Base-by-base conservation (phyloP, 2,113 vertebrate species). In the Lagenorhynchus albirostris region DNA sequence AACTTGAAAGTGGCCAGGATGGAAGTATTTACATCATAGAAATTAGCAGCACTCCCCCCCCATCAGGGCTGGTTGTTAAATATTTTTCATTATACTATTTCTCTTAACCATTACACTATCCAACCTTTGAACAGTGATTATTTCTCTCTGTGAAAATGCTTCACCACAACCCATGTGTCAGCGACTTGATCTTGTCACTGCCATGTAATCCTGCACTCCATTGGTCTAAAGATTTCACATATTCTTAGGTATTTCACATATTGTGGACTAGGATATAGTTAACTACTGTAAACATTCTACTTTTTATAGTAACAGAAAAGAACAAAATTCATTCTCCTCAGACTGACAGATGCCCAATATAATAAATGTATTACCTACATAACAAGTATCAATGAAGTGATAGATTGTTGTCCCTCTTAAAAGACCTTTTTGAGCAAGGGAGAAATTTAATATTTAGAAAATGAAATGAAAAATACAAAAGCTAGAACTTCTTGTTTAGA, bases 371-470 rank as follows among this genome's bases (percentile, higher is more conserved):
- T 68, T 38, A 10, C 25, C 95, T 92, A 82, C 23, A 90, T n/a
- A 89, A 47, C 71, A 80, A 93, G 29, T 60, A 63, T 36, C 26
- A 79, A 0, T 82, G 26, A 95, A 94, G 36, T 67, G 44, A 67
- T 63, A 96, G 25, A 76, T 62, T 41, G 3, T 8, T 68, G 14
- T 87, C n/a, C 17, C 21, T 84, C 60, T 92, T 85, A 82, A 93
- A 77, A 81, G 58, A 68, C 26, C 74, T 92, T 96, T 68, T 62
- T 82, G 44, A 86, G 33, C 29, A 92, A 89, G 41, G 23, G 44
- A 73, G 17, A 74, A 90, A 89, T 84, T 50, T 77, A 73, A 92
- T 91, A 90, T 83, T 92, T 92, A 86, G 63, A 53, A 92, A 94
- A 90, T 6, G 20, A 95, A 95, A 93, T 77, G 63, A 68, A 81